Percentiles rank a stretch among this genome's conserved stretches.
Conservation (phyloP, 2,888 invertebrate genomes). For the Platycnemis pennipes region DNA sequence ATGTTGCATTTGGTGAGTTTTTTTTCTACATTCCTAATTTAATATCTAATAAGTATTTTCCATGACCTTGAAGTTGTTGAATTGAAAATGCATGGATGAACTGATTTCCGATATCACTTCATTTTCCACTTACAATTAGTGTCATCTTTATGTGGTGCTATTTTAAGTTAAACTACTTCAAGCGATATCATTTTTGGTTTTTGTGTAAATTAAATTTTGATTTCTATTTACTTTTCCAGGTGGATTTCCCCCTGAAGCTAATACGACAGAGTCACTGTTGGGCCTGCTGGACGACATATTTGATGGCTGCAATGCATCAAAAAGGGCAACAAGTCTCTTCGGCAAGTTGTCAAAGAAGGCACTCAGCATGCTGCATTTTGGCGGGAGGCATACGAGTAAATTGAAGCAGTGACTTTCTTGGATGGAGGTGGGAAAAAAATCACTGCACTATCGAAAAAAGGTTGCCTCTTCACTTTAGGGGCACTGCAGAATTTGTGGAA, state of each 20-base stretch:
- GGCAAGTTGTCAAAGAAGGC: not conserved
- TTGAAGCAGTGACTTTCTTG: not conserved
- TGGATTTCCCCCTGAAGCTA: not conserved
- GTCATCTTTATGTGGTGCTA: no score
- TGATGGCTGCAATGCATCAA: not conserved
- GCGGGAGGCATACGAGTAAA: not conserved
- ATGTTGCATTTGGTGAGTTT: constrained; percentile 8
- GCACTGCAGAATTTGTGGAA: not conserved
- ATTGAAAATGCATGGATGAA: no score
- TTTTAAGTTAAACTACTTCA: not conserved
- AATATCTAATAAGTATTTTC: not conserved
- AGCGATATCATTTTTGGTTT: not conserved
- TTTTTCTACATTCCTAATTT: no score
- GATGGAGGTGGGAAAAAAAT: not conserved
- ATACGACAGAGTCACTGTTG: not conserved
- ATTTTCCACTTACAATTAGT: no score
- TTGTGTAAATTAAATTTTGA: not conserved
- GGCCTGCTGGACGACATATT: not conserved
- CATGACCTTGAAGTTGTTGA: no score
- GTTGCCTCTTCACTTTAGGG: not conserved
- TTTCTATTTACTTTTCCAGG: not conserved
- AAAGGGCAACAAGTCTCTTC: not conserved
- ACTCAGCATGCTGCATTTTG: not conserved
- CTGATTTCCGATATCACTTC: no score
- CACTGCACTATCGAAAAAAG: not conserved